Evolutionary conservation across 2,888 invertebrate genomes (phyloP).

Genomic region (Oscheius myriophilus): DNA sequence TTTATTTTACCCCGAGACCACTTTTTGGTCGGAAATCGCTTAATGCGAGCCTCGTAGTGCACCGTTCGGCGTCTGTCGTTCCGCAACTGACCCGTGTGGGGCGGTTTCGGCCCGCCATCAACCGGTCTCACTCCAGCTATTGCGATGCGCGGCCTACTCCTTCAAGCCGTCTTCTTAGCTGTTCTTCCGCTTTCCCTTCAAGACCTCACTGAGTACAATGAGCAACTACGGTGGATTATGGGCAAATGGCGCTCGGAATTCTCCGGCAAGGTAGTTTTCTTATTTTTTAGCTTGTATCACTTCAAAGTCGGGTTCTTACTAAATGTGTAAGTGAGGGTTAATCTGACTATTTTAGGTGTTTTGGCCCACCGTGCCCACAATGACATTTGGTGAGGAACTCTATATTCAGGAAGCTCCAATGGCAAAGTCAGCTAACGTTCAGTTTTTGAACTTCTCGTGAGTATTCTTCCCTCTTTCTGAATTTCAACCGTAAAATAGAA

Average conservation of each 20-base stretch:
- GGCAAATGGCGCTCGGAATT: slow-evolving; percentile 71
- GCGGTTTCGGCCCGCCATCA: slow-evolving; percentile 28
- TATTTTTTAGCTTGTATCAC: too few species aligned
- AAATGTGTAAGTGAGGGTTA: too few species aligned
- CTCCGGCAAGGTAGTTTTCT: slow-evolving; percentile 62
- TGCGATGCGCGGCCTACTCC: slow-evolving; percentile 29
- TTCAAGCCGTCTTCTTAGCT: slow-evolving; percentile 25
- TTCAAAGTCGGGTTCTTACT: too few species aligned
- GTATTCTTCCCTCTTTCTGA: slow-evolving; percentile 17
- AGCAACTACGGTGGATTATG: slow-evolving; percentile 67
- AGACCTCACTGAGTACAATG: slow-evolving; percentile 56
- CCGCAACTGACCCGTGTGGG: slow-evolving; percentile 31
- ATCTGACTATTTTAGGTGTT: slow-evolving; percentile 50
- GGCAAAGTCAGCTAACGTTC: slow-evolving; percentile 67
- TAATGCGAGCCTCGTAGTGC: too few species aligned
- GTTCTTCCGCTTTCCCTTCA: slow-evolving; percentile 33
- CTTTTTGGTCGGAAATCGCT: too few species aligned
- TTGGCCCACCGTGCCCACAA: slow-evolving; percentile 71
- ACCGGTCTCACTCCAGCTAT: slow-evolving; percentile 31
- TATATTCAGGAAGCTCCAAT: slow-evolving; percentile 67
- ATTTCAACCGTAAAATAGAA: too few species aligned
- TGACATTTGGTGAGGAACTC: slow-evolving; percentile 71
- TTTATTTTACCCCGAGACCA: too few species aligned
- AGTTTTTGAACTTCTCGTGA: slow-evolving; percentile 70
- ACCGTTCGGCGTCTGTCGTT: slow-evolving; percentile 19